phyloP scores from a whole-genome alignment of 2,888 invertebrate species.

The Eulithis testata region DNA sequence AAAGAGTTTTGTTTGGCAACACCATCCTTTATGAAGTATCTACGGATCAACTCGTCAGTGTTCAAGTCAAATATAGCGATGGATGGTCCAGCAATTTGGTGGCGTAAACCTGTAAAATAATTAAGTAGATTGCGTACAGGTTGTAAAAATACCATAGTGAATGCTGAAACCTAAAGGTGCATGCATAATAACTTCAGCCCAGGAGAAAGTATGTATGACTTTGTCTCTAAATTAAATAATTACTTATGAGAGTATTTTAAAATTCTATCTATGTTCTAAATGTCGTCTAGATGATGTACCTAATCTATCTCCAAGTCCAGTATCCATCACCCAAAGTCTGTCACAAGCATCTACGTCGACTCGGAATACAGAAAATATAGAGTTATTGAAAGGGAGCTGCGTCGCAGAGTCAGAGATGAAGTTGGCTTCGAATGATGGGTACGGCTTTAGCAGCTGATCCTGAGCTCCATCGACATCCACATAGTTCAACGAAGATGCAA shows the following conservation, averaged over 20 bases:
- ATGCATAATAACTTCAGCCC: no score
- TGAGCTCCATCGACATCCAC: constrained; percentile 86
- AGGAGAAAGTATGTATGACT: no score
- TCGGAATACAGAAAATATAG: constrained; percentile 90
- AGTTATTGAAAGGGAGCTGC: constrained; percentile 81
- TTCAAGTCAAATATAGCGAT: constrained; percentile 90
- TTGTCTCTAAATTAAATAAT: no score
- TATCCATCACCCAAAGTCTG: constrained; percentile 93
- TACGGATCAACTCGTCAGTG: constrained; percentile 88
- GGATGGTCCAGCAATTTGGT: constrained; percentile 86
- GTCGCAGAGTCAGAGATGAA: constrained; percentile 85
- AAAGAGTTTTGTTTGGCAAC: constrained; percentile 90
- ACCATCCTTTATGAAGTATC: constrained; percentile 87
- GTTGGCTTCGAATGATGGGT: constrained; percentile 92
- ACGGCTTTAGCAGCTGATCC: constrained; percentile 90
- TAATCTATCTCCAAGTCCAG: constrained; percentile 90
- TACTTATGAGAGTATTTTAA: no score
- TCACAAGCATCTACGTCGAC: constrained; percentile 90
- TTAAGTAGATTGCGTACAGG: no score
- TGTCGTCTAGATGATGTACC: constrained; percentile 62
- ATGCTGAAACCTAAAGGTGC: no score
- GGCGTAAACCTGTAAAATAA: constrained; percentile 62
- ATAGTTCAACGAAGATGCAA: constrained; percentile 88
- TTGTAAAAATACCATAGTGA: no score
- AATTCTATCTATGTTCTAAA: no score